A percentile compares a stretch with the other conserved stretches of the same genome.
phyloP scores from a whole-genome alignment of 2,113 vertebrate genomes.

The Carlito syrichta region DNA sequence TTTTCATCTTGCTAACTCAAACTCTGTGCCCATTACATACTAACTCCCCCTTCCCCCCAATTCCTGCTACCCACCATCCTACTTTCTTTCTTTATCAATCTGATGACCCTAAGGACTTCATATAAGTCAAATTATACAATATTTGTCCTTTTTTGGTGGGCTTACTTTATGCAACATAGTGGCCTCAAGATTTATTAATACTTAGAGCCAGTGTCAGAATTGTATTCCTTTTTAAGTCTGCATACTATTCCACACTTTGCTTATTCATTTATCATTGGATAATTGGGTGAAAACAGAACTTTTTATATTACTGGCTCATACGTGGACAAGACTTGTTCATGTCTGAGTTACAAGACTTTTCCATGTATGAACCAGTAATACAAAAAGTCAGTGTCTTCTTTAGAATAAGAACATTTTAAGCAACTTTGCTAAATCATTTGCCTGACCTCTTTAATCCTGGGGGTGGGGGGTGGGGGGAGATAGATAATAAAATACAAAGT shows the following conservation, averaged over 20 bases:
- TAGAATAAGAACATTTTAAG: neutral
- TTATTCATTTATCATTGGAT: neutral
- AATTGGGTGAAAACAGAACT: neutral
- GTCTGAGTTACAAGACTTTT: neutral
- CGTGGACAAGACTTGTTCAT: neutral
- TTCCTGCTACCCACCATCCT: rapidly evolving
- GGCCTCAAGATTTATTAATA: neutral
- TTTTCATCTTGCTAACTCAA: neutral
- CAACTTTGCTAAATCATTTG: neutral
- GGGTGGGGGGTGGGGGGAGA: neutral
- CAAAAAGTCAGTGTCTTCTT: neutral
- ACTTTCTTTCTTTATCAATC: too few species aligned
- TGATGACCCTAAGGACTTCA: neutral
- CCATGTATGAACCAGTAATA: neutral
- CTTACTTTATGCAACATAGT: neutral
- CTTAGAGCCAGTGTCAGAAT: neutral
- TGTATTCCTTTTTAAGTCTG: neutral
- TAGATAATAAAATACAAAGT: neutral
- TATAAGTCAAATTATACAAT: rapidly evolving
- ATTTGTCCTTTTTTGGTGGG: too few species aligned
- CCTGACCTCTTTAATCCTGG: neutral
- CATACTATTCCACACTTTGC: neutral
- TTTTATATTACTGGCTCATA: neutral
- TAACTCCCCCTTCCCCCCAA: neutral
- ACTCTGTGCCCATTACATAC: neutral